Evolutionary conservation across 1,140 invertebrate species (phyloP), one percentile per base, ranked within the genome.

Genomic region (Eciton burchellii): DNA sequence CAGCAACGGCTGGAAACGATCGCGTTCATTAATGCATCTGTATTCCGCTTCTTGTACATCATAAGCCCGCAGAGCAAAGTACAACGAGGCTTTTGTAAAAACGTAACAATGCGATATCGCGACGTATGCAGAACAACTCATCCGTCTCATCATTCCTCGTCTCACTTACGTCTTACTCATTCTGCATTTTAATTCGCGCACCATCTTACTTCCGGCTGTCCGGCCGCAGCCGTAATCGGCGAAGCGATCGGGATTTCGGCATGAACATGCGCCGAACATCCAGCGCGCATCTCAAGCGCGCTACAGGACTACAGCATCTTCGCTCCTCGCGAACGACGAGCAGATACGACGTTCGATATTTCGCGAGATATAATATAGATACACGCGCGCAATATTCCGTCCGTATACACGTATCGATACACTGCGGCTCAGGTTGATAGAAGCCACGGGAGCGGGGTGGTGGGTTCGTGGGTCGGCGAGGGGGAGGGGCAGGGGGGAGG

Each of bases 281-380:
- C 63, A 24, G 35, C 63, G 74, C 12, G 41, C 52, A 79, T 79
- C 70, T 49, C 70, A 45, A 49, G 49, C 63, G 3, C 21, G 63
- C 52, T 68, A 68, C 82, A 85, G 84, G 77, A 87, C 52, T 54
- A 81, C 84, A 76, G 62, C 79, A 84, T 88, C 84, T 63, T 35
- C 43, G 73, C 49, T 70, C 66, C 49, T 70, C 66, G 71, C 2
- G 82, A 81, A 89, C 89, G 81, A 89, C 84, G 76, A 82, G 77
- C 85, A 81, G 73, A 91, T 89, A 90, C 82, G 88, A 88, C 74
- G 89, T 91, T 88, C 85, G 90, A 92, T 92, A 92, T 92, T 91
- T 92, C 76, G 87, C 88, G 83, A 68, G 83, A 89, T 91, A 91
- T 92, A 92, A 93, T 93, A 91, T 92, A 89, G 90, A 91, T 84